Evolutionary conservation across 2,113 vertebrate genomes (phyloP).

Genomic region (Onychostruthus taczanowskii): DNA sequence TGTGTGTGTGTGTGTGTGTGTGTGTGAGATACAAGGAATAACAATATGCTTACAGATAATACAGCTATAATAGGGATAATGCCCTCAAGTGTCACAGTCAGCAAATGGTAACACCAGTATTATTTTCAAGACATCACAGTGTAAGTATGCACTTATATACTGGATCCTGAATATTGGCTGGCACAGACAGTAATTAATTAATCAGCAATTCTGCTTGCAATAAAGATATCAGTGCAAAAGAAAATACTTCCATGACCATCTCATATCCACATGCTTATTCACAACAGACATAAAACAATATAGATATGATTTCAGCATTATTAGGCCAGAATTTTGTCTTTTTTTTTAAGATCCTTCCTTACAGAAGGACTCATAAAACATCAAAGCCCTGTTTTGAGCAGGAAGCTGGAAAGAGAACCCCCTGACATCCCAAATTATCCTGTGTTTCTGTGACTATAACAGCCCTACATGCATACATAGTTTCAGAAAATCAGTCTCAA

Average conservation of each 20-base stretch:
- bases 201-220: neutral
- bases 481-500: neutral
- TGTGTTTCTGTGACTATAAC: neutral
- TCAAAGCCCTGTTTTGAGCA: neutral
- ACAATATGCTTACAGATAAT: neutral
- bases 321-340: neutral
- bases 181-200: neutral
- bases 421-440: neutral
- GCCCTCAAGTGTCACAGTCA: neutral
- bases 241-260: neutral
- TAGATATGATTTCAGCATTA: neutral
- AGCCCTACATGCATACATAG: neutral
- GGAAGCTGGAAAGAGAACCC: neutral
- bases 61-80: neutral
- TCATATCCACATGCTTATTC: neutral
- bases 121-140: neutral
- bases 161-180: neutral
- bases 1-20: neutral
- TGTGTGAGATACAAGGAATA: neutral
- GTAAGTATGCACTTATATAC: neutral
- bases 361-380: neutral
- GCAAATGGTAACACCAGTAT: neutral
- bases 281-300: neutral
- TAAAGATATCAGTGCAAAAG: neutral
- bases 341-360: neutral